Percentiles rank a stretch among this genome's conserved stretches.
These are phyloP conservation scores for Hydractinia symbiolongicarpus DNA, from an alignment of 30 jellyfish, hydroid and myxozoan genomes.

Conservation along the genomic window DNA sequence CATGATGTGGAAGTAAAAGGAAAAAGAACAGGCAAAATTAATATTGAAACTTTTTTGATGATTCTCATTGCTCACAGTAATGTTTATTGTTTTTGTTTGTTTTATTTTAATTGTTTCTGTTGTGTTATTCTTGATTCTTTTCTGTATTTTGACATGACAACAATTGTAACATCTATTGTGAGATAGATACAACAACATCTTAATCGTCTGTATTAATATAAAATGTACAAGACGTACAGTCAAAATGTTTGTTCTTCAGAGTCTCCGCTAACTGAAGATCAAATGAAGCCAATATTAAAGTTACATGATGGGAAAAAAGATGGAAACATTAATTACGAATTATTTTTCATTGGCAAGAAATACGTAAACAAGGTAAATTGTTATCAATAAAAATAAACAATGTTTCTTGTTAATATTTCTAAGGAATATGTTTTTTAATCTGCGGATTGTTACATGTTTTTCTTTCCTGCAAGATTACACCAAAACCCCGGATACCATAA, in stretches of 20 bases:
- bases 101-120: too few relatives aligned
- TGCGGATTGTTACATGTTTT: background rate
- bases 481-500: too few relatives aligned
- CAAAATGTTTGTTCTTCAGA: conserved; percentile 23
- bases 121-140: background rate
- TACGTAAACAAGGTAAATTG: conserved; percentile 60
- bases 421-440: background rate
- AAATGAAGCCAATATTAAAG: conserved; percentile 37
- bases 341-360: conserved; percentile 74
- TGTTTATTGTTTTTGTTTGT: background rate
- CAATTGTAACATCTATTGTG: background rate
- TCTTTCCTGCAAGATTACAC: background rate
- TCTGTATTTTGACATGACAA: background rate
- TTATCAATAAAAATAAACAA: background rate
- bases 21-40: conserved; percentile 49
- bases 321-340: conserved; percentile 62
- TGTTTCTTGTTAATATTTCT: background rate
- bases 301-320: conserved; percentile 63
- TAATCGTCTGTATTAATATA: background rate
- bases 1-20: conserved; percentile 56
- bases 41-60: conserved; percentile 40
- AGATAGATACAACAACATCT: background rate
- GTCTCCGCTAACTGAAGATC: conserved; percentile 61
- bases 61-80: conserved; percentile 51
- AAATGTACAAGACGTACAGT: background rate